Conservation (phyloP, 2,113 vertebrate species). For the Anolis sagrei region DNA sequence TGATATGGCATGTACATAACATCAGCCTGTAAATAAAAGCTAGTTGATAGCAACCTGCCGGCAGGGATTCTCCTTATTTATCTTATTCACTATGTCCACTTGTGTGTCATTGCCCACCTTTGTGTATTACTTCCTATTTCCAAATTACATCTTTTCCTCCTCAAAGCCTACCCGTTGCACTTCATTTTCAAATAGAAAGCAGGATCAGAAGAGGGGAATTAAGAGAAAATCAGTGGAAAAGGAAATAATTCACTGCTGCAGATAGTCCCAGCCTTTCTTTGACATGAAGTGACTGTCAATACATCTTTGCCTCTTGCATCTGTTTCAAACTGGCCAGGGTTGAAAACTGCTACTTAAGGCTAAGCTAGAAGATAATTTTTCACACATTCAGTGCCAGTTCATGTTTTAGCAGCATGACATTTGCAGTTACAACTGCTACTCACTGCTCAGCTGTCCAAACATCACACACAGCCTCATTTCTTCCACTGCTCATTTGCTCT, state of each 20-base stretch:
- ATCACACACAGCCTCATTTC: background rate
- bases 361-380: background rate
- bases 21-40: background rate
- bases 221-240: background rate
- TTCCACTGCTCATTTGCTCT: slow-evolving; percentile 42
- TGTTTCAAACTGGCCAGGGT: slow-evolving; percentile 34
- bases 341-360: slow-evolving; percentile 12
- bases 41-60: background rate
- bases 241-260: background rate
- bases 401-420: slow-evolving; percentile 47
- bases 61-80: background rate
- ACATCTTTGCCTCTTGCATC: slow-evolving; percentile 11
- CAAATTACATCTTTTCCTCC: background rate
- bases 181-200: background rate
- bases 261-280: background rate
- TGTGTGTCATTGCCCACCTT: no score
- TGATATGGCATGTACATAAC: no score
- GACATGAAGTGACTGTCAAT: slow-evolving; percentile 3
- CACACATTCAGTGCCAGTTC: slow-evolving; percentile 25
- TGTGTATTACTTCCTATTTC: background rate
- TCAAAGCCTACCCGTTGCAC: background rate
- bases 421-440: slow-evolving; percentile 23
- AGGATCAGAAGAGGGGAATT: background rate
- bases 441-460: rapidly evolving
- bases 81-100: background rate